phyloP scores from a whole-genome alignment of 2,113 vertebrate species.

The Apodemus speciosus region DNA sequence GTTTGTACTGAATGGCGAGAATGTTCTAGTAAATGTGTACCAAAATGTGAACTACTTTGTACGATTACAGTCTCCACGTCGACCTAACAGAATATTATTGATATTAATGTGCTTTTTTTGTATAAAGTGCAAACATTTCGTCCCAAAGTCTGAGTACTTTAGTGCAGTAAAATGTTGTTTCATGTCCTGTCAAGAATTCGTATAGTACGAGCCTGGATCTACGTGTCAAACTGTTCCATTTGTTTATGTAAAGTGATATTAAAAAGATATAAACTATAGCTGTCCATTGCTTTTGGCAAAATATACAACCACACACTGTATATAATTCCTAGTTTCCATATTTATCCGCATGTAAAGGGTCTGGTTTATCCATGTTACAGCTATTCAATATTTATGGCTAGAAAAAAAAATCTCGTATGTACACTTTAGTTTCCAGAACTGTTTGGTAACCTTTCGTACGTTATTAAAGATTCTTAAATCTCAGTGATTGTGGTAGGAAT shows the following conservation, averaged over 20 bases:
- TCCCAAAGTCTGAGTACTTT: constrained; percentile 99
- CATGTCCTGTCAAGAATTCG: constrained; percentile 99
- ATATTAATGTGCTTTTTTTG: constrained; percentile 99
- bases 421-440: constrained; percentile 99
- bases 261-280: constrained; percentile 93
- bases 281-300: constrained; percentile 97
- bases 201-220: constrained; percentile 99
- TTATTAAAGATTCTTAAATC: constrained; percentile 99
- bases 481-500: constrained; percentile 92
- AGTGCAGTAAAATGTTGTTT: constrained; percentile 99
- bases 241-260: constrained; percentile 99
- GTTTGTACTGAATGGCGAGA: constrained; percentile 98
- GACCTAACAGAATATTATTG: constrained; percentile 98
- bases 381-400: constrained; percentile 99
- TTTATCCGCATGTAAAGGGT: constrained; percentile 99
- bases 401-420: constrained; percentile 96
- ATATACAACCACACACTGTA: constrained; percentile 96
- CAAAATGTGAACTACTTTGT: constrained; percentile 99
- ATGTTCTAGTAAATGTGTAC: constrained; percentile 99
- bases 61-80: constrained; percentile 99
- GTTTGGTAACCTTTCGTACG: constrained; percentile 99
- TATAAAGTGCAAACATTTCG: constrained; percentile 99
- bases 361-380: constrained; percentile 97
- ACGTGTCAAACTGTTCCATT: constrained; percentile 97
- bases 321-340: constrained; percentile 99